A percentile compares a stretch with the other conserved stretches of the same genome.
Evolutionary conservation across 1,140 invertebrate species (phyloP).

Genomic region (Heliconius himera): DNA sequence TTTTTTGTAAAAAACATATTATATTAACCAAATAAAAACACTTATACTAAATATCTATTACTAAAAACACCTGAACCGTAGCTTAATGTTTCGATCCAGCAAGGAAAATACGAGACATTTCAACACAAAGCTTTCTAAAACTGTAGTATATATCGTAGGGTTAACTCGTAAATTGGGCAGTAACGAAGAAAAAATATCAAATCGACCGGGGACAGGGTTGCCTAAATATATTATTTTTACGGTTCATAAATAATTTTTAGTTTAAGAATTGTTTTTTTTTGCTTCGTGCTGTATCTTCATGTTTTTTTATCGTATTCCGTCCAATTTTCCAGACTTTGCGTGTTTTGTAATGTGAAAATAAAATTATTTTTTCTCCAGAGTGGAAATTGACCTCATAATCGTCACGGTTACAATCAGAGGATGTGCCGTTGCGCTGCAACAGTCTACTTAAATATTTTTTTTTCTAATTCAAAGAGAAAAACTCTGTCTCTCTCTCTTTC

Average conservation of each 20-base stretch:
- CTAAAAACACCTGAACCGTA: constrained; percentile 12
- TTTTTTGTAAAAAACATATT: background rate
- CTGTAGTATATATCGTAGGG: constrained; percentile 30
- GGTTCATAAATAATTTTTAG: background rate
- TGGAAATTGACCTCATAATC: no score
- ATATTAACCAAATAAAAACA: background rate
- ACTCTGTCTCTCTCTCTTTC: no score
- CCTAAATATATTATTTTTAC: constrained; percentile 13
- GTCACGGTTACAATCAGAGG: no score
- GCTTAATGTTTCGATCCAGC: constrained; percentile 20
- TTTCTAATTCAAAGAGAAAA: no score
- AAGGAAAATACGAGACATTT: constrained; percentile 26
- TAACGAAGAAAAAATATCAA: constrained; percentile 40
- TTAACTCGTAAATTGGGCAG: constrained; percentile 36
- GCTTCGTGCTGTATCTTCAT: background rate
- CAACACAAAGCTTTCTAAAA: constrained; percentile 31
- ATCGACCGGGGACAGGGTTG: constrained; percentile 32
- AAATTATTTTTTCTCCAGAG: no score
- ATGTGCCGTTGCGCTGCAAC: no score
- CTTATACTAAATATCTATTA: background rate
- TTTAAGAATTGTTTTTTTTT: background rate
- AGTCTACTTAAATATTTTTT: no score
- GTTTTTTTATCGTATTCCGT: no score
- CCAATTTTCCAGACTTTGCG: no score
- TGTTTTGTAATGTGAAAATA: no score